Conservation (phyloP, 2,888 invertebrate genomes). For the Oligia fasciuncula region DNA sequence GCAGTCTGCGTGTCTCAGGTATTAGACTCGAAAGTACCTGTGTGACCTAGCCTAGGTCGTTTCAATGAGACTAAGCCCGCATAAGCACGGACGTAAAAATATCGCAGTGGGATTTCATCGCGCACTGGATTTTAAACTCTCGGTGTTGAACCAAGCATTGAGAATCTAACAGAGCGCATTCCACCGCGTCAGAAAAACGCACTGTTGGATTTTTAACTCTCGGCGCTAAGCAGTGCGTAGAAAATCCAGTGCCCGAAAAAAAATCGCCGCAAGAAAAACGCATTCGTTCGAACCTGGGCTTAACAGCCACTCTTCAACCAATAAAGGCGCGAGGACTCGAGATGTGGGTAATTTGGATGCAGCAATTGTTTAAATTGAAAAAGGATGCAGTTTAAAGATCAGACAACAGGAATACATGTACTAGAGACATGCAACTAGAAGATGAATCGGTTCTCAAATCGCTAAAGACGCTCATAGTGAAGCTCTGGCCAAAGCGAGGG, state of each 20-base stretch:
- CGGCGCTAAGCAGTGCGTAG: background rate
- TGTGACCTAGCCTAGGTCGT: slow-evolving; percentile 21
- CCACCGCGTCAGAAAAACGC: too few species aligned
- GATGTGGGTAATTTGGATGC: background rate
- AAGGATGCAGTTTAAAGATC: slow-evolving; percentile 19
- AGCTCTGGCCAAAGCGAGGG: background rate
- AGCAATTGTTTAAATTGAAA: slow-evolving; percentile 25
- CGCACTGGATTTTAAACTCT: background rate
- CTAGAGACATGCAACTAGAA: background rate
- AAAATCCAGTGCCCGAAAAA: background rate
- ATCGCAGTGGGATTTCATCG: background rate
- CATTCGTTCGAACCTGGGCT: background rate
- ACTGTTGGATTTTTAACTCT: too few species aligned
- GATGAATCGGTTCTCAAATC: background rate
- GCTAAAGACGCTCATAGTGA: background rate
- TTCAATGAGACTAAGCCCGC: slow-evolving; percentile 21
- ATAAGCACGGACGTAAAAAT: background rate
- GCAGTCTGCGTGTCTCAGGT: background rate
- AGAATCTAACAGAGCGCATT: too few species aligned
- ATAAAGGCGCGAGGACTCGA: slow-evolving; percentile 12
- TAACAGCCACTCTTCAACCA: background rate
- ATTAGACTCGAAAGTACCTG: slow-evolving; percentile 14
- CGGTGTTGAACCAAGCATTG: background rate
- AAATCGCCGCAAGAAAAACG: background rate
- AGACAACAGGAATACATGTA: slow-evolving; percentile 1